These are phyloP conservation scores for Mactra quadrangularis DNA, from an alignment of 1,140 invertebrate species.

Conservation along the genomic window DNA sequence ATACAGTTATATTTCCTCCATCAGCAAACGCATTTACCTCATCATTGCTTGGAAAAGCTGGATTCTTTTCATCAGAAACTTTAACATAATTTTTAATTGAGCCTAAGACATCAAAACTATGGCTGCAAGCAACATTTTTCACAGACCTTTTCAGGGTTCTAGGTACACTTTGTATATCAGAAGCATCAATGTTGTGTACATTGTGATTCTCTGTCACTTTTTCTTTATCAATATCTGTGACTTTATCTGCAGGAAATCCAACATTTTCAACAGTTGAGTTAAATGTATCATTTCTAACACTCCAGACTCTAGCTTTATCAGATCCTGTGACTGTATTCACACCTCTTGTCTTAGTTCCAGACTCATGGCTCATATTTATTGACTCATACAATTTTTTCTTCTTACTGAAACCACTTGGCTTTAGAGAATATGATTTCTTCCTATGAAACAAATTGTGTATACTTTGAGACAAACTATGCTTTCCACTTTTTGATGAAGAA, in stretches of 20 bases:
- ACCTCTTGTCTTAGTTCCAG: not conserved
- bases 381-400: constrained; percentile 16
- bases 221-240: not conserved
- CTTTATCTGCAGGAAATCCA: not conserved
- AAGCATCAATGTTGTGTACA: not conserved
- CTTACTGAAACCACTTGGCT: not conserved
- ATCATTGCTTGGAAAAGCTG: not conserved
- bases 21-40: not conserved
- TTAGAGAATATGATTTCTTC: constrained; percentile 3
- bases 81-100: not conserved
- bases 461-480: constrained; percentile 7
- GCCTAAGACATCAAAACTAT: constrained; percentile 22
- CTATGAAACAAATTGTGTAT: constrained; percentile 14
- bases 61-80: not conserved
- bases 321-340: not conserved
- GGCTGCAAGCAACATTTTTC: not conserved
- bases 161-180: too few species aligned
- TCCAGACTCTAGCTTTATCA: constrained; percentile 18
- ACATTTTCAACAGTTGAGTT: constrained; percentile 13
- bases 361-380: not conserved
- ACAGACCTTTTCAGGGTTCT: not conserved
- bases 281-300: constrained; percentile 25
- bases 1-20: not conserved
- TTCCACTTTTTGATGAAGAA: not conserved
- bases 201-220: not conserved